Base-by-base conservation (phyloP, 2,797 vertebrate species). In the Pangasius djambal region DNA sequence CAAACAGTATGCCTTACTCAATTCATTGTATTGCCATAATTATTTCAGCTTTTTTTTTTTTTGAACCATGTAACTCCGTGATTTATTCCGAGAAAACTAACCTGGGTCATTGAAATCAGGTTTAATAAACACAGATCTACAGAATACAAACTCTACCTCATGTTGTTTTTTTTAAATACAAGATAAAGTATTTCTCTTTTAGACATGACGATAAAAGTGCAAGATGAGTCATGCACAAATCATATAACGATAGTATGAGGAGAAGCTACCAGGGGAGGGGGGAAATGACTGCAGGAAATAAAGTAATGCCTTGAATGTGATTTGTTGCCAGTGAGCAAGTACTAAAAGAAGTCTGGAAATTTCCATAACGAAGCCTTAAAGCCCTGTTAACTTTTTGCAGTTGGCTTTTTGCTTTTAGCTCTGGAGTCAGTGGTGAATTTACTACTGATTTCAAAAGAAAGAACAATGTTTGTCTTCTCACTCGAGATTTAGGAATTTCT, bases 101-200 rank as follows among this genome's bases (percentile, higher is more conserved):
- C 40, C 44, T 44, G 9, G 40, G 37, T 83, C 40, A 61, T 31
- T 70, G 9, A 72, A 69, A 63, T 86, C 65, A 52, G 77, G 74
- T 59, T 83, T 74, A 92, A 91, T 88, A 88, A 91, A 90, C 34
- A 85, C 22, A 67, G 4, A 79, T 48, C 77, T 31, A 72, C 55
- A 89, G 34, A 77, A 78, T 28, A 48, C 25, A 20, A 74, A 79
- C n/a, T 28, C 10, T 22, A 12, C 0, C 75, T 3, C 0, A 2
- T 77, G 44, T 4, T 40, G n/a, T 40, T 65, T 65, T 4, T n/a
- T 65, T 65, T 65, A n/a, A 48, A 75, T 12, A 25, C 40, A 28
- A 31, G 31, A 70, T 28, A 25, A 22, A 37, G 31, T 57, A 16
- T 52, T 52, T 50, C 18, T n/a, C 12, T 74, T 69, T 70, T 8